Percentiles rank a stretch among this genome's conserved stretches.
phyloP scores from a whole-genome alignment of 2,888 invertebrate genomes.

The Alloscopus bannaensis region DNA sequence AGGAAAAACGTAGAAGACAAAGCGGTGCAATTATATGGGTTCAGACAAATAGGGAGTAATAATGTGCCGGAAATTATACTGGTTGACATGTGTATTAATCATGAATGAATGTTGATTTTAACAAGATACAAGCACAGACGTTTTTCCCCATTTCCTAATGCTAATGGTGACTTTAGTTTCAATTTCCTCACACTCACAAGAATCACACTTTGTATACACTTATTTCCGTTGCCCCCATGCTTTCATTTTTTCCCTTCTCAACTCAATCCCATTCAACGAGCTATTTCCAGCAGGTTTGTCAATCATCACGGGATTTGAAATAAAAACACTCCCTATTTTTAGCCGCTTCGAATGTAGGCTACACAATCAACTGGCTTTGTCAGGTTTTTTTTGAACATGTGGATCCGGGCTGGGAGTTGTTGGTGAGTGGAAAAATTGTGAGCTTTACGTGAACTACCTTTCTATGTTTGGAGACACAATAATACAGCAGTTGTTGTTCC shows the following conservation, averaged over 20 bases:
- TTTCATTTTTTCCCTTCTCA: constrained; percentile 22
- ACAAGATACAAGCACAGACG: too few species aligned
- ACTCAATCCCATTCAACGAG: neutral
- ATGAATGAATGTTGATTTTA: constrained; percentile 31
- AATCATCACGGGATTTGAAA: constrained; percentile 27
- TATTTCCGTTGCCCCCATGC: too few species aligned
- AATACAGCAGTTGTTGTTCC: too few species aligned
- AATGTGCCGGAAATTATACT: constrained; percentile 63
- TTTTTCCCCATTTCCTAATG: neutral
- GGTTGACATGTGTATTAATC: constrained; percentile 63
- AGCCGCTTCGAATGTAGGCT: neutral
- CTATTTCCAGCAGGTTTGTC: neutral
- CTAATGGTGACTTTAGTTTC: constrained; percentile 38
- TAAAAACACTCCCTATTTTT: constrained; percentile 2
- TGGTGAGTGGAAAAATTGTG: too few species aligned
- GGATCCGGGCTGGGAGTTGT: too few species aligned
- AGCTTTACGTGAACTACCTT: too few species aligned
- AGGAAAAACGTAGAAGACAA: constrained; percentile 6
- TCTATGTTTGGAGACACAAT: too few species aligned
- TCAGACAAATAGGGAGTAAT: constrained; percentile 60
- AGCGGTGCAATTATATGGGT: constrained; percentile 46
- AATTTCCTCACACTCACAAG: constrained; percentile 37
- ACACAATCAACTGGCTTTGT: too few species aligned
- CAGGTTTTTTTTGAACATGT: too few species aligned
- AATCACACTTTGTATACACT: neutral